Evolutionary conservation across 2,888 invertebrate species (phyloP).

Genomic region (Gastrophysa polygoni): DNA sequence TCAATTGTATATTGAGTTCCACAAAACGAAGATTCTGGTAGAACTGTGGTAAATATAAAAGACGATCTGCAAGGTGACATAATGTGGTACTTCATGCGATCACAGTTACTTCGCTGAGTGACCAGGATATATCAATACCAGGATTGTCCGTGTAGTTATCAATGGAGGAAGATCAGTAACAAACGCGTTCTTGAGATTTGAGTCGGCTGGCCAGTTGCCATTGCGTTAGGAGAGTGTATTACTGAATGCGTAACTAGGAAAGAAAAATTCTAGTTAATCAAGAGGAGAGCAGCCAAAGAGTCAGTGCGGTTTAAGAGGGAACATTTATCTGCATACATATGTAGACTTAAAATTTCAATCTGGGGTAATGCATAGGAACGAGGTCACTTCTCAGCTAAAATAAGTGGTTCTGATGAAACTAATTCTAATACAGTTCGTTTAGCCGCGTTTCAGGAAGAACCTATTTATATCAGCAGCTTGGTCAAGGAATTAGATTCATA

Average conservation of each 20-base stretch:
- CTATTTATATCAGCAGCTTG: background rate
- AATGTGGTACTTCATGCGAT: too few relatives aligned
- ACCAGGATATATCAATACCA: too few relatives aligned
- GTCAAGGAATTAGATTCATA: background rate
- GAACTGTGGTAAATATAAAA: too few relatives aligned
- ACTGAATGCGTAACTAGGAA: background rate
- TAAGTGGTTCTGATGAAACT: constrained; percentile 27
- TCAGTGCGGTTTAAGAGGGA: constrained; percentile 17
- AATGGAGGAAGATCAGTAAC: too few relatives aligned
- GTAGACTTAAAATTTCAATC: constrained; percentile 36
- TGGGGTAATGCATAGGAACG: constrained; percentile 31
- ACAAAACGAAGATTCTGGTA: too few relatives aligned
- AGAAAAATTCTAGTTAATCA: background rate
- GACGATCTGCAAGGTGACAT: too few relatives aligned
- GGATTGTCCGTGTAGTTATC: too few relatives aligned
- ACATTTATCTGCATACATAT: constrained; percentile 34
- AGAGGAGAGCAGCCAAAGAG: background rate
- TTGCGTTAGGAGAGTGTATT: background rate
- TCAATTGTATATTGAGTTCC: too few relatives aligned
- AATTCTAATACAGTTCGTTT: constrained; percentile 13
- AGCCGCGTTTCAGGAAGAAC: background rate
- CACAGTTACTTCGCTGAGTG: too few relatives aligned
- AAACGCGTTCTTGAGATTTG: too few relatives aligned
- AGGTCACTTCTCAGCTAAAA: constrained; percentile 24
- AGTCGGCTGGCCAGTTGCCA: too few relatives aligned